Evolutionary conservation across 2,113 vertebrate genomes (phyloP).

Genomic region (Podarcis raffonei): DNA sequence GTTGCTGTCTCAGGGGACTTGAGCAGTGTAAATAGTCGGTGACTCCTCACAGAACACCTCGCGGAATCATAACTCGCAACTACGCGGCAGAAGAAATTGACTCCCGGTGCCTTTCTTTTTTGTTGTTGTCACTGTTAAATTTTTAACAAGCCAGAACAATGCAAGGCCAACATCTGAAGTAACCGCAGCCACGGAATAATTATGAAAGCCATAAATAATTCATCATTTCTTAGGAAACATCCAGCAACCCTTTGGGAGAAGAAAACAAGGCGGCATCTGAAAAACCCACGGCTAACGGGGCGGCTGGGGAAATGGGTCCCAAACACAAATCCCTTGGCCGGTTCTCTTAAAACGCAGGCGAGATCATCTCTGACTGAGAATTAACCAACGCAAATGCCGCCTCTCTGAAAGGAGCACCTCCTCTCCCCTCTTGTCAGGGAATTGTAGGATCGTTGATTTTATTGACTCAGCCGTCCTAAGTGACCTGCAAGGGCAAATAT

Average conservation of each 20-base stretch:
- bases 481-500: neutral
- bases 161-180: slow-evolving; percentile 42
- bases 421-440: neutral
- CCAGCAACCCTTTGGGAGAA: slow-evolving; percentile 10
- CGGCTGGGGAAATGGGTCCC: neutral
- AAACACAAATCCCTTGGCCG: slow-evolving; percentile 22
- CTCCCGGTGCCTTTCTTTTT: neutral
- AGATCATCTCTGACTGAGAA: slow-evolving; percentile 19
- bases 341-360: neutral
- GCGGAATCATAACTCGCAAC: neutral
- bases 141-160: slow-evolving; percentile 34
- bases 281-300: slow-evolving; percentile 1
- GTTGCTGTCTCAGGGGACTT: neutral
- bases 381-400: neutral
- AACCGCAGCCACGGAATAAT: slow-evolving; percentile 2
- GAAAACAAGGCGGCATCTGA: neutral
- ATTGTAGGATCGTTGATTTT: neutral
- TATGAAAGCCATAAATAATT: slow-evolving; percentile 17
- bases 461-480: slow-evolving; percentile 27
- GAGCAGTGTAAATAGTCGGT: neutral
- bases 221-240: slow-evolving; percentile 38
- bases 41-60: neutral
- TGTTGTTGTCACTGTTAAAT: slow-evolving; percentile 26
- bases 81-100: slow-evolving; percentile 13
- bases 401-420: neutral